Percentiles rank a stretch among this genome's conserved stretches.
Conservation (phyloP, 2,797 vertebrate genomes). For the Echeneis naucrates region DNA sequence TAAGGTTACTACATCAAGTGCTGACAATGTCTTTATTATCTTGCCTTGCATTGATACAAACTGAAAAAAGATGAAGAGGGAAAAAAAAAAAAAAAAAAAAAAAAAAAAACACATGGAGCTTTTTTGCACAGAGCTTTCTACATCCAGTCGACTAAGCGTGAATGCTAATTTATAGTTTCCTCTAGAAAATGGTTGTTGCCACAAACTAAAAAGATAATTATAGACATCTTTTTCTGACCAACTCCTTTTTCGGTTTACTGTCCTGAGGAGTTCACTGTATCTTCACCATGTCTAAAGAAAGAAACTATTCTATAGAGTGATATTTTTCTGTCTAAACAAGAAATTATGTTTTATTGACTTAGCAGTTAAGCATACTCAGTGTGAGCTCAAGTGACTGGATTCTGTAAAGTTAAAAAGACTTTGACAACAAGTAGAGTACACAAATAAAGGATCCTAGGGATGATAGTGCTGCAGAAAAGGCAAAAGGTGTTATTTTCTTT, state of each 20-base stretch:
- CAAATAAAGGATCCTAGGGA: slow-evolving; percentile 50
- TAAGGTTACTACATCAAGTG: slow-evolving; percentile 70
- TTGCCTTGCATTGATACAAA: slow-evolving; percentile 37
- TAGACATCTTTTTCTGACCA: slow-evolving; percentile 26
- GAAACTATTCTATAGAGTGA: slow-evolving; percentile 15
- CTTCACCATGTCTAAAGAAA: slow-evolving; percentile 16
- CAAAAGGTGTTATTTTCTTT: slow-evolving; percentile 31
- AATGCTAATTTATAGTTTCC: slow-evolving; percentile 49
- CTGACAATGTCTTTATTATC: slow-evolving; percentile 54
- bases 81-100: too few relatives aligned
- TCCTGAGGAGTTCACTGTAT: slow-evolving; percentile 13
- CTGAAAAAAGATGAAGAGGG: slow-evolving; percentile 7
- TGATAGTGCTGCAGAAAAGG: slow-evolving; percentile 13
- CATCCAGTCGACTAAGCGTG: slow-evolving; percentile 25
- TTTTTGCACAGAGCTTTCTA: slow-evolving; percentile 26
- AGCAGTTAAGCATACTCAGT: slow-evolving; percentile 39
- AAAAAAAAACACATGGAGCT: not conserved
- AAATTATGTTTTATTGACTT: slow-evolving; percentile 38
- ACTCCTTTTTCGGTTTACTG: slow-evolving; percentile 33
- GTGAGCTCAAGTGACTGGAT: slow-evolving; percentile 47
- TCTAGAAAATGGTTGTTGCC: slow-evolving; percentile 29
- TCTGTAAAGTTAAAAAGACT: slow-evolving; percentile 36
- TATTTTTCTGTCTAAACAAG: slow-evolving; percentile 47
- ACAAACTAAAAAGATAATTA: slow-evolving; percentile 42
- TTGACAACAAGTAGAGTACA: slow-evolving; percentile 40